Percentiles rank a stretch among this genome's conserved stretches.
Conservation (phyloP, 2,888 invertebrate genomes). For the Acrocyrtus sp. region DNA sequence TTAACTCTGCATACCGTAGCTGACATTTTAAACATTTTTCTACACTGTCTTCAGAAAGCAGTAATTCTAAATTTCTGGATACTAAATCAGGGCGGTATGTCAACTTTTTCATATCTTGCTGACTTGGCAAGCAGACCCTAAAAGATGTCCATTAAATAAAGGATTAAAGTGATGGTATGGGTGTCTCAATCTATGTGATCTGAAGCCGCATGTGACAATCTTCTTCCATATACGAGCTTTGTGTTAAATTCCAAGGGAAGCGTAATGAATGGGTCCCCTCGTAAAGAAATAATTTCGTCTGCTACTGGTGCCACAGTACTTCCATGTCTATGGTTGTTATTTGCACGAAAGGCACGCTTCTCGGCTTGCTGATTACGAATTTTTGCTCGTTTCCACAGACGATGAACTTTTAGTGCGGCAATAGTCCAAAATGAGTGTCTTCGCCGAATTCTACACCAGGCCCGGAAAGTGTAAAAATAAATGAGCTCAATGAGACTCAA, state of each 20-base stretch:
- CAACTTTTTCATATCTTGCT: no score
- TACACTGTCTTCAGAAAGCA: no score
- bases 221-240: slow-evolving; percentile 32
- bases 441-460: slow-evolving; percentile 53
- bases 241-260: slow-evolving; percentile 39
- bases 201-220: slow-evolving; percentile 9
- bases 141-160: no score
- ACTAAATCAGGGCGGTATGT: no score
- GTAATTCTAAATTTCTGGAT: no score
- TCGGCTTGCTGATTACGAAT: slow-evolving; percentile 5
- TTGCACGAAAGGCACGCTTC: slow-evolving; percentile 17
- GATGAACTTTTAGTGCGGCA: slow-evolving; percentile 44
- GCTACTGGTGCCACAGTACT: no score
- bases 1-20: no score
- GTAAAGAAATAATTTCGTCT: not conserved
- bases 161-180: no score
- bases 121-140: no score
- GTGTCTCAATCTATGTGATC: slow-evolving; percentile 35
- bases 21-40: no score
- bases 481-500: slow-evolving; percentile 52
- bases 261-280: slow-evolving; percentile 30
- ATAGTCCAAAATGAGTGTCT: slow-evolving; percentile 44
- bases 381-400: slow-evolving; percentile 47
- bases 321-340: slow-evolving; percentile 26
- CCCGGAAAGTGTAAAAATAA: slow-evolving; percentile 56